Evolutionary conservation across 1,140 invertebrate species (phyloP), one percentile per base, ranked within the genome.

Genomic region (Drosophila takahashii): DNA sequence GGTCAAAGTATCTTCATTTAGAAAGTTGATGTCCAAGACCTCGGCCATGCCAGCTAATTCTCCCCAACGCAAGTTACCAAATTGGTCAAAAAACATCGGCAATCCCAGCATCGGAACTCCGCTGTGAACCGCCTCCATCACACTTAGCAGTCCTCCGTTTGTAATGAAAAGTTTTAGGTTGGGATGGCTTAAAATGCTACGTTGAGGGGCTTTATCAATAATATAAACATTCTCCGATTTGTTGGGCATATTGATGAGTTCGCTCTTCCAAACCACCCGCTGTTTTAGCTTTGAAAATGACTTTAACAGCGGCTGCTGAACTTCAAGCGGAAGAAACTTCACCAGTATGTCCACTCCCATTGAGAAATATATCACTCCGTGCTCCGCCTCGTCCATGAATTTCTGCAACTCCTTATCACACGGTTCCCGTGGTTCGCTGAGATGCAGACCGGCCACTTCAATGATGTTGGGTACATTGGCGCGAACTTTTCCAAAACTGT

Each of bases 171-270:
- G 58, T 8, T 59, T 62, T 1, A 83, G n/a, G 9, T 78, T 67
- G n/a, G 54, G 79, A 44, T 83, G 90, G 56, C 90, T 92, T 42
- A 94, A 67, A 7, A 94, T 42, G 32, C 92, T 86, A 1, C 93
- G 91, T 71, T 94, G 94, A 0, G 94, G 93, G 2, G 93, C 29
- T 85, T 92, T 93, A 3, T 48, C 93, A 1, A 93, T 94, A 0
- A 95, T 90, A 80, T 94, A 94, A 0, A 97, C 94, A 81, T 96
- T 96, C 0, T 93, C 79, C 87, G 77, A 47, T 16, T 90, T 89
- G 39, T 90, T 90, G 2, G 86, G 66, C 47, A 50, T 36, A 1
- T 50, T 66, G 1, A 79, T 73, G 8, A 56, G 32, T 32, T 94
- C 94, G 58, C 91, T 93, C 71, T 94, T 94, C 93, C 94, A 94